Base-by-base conservation (phyloP, 2,888 invertebrate genomes). In the Ommatoiulus sabulosus region DNA sequence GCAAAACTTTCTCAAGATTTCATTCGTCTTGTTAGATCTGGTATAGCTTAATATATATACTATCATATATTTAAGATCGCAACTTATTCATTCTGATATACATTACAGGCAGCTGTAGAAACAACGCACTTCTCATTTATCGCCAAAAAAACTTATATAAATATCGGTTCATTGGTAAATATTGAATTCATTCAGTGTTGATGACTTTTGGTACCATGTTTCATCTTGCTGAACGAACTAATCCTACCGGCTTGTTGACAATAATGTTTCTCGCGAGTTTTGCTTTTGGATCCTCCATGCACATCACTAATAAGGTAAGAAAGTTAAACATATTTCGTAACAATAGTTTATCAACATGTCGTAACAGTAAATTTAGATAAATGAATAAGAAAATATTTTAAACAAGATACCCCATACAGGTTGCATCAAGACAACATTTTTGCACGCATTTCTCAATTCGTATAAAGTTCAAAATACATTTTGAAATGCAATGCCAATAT, bases 231-330 rank as follows among this genome's bases (percentile, higher is more conserved):
- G 24, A 72, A 72, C 20, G 20, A 72, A 72, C 0, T 24, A 72
- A 20, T 7, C 20, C 20, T n/a, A 20, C 63, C n/a, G n/a, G 63
- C 7, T 63, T 63, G 2, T 10, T 72, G 72, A 24, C 72, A 24
- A 72, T 72, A 24, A 24, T 72, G 24, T 8, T 72, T 20, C 3
- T 72, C 2, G 72, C 72, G 6, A 72, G 20, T 20, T 24, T 20
- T 8, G 72, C 72, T 24, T 72, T 3, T 72, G 72, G 72, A 20
- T 72, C 72, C 7, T 72, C 8, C 10, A 24, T 20, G 20, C 24
- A 24, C 24, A 72, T 72, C 24, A 72, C 24, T 24, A 72, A 72
- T 24, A 72, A 72, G 72, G 72, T 72, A 72, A 72, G 72, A 72
- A 24, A 24, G 10, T n/a, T 63, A 7, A 20, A 20, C 63, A 17